phyloP scores from a whole-genome alignment of 2,888 invertebrate genomes.

The Ecdyonurus torrentis region DNA sequence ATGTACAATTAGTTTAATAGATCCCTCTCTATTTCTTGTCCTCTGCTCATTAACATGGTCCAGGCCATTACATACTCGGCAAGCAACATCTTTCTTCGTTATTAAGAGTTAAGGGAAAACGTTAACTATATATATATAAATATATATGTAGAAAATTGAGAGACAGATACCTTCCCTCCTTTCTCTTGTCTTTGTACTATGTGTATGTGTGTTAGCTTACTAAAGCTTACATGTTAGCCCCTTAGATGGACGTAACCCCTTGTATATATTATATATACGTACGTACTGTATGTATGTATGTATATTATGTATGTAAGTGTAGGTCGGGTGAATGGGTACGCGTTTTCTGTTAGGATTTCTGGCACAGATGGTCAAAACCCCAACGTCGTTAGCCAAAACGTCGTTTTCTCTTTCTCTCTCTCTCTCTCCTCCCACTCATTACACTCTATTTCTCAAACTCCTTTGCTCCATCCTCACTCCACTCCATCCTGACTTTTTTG shows the following conservation, averaged over 20 bases:
- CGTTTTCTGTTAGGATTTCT: neutral
- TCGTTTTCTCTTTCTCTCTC: neutral
- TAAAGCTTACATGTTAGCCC: neutral
- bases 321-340: too few relatives aligned
- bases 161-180: neutral
- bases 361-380: neutral
- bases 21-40: conserved; percentile 12
- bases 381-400: neutral
- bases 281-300: too few relatives aligned
- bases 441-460: neutral
- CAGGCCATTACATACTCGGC: neutral
- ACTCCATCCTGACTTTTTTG: too few relatives aligned
- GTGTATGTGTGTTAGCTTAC: too few relatives aligned
- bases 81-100: neutral
- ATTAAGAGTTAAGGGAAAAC: neutral
- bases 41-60: conserved; percentile 13
- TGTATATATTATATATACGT: too few relatives aligned
- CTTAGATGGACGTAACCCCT: neutral
- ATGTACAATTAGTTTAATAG: conserved; percentile 16
- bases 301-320: neutral
- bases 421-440: neutral
- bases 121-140: too few relatives aligned
- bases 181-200: neutral
- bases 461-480: neutral
- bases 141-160: neutral